phyloP scores from a whole-genome alignment of 2,797 vertebrate species.

The Varecia variegata region DNA sequence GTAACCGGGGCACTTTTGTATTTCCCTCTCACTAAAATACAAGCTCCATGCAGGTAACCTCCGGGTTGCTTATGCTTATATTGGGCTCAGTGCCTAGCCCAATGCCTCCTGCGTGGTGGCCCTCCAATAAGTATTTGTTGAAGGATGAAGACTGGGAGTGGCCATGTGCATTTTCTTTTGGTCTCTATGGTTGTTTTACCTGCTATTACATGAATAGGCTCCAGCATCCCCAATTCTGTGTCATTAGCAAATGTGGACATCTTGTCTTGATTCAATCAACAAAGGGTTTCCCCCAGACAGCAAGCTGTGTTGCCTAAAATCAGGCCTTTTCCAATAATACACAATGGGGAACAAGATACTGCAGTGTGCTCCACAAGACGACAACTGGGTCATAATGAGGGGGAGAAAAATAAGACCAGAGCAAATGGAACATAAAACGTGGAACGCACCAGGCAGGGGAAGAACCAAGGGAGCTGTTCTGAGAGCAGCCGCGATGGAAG shows the following conservation, averaged over 20 bases:
- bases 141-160: not conserved
- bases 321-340: not conserved
- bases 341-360: not conserved
- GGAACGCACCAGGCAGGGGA: not conserved
- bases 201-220: constrained; percentile 18
- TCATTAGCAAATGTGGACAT: constrained; percentile 42
- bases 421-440: not conserved
- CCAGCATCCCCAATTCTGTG: constrained; percentile 16
- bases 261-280: constrained; percentile 39
- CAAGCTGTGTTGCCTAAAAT: constrained; percentile 36
- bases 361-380: not conserved
- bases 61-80: not conserved
- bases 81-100: no score
- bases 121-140: not conserved
- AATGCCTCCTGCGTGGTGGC: rapidly evolving
- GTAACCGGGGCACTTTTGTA: rapidly evolving
- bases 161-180: not conserved
- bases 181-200: constrained; percentile 47
- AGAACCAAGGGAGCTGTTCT: rapidly evolving
- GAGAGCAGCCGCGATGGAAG: not conserved
- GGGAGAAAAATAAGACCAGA: constrained; percentile 23
- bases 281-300: not conserved
- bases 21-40: not conserved
- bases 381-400: constrained; percentile 20
- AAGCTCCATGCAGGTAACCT: not conserved